Percentiles rank a stretch among this genome's conserved stretches.
phyloP scores from a whole-genome alignment of 2,888 invertebrate species.

The Apamea epomidion region DNA sequence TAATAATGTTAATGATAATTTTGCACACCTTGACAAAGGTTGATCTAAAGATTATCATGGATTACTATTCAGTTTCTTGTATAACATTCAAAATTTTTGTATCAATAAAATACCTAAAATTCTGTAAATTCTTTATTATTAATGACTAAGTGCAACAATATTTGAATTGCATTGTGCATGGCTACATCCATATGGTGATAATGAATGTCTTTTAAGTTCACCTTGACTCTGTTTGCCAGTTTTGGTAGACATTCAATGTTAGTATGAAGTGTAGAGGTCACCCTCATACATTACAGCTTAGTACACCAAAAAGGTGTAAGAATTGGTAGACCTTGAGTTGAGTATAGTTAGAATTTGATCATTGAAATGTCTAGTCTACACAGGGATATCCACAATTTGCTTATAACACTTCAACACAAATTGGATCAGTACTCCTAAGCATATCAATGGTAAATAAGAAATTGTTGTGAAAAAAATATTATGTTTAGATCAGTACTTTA shows the following conservation, averaged over 20 bases:
- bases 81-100: background rate
- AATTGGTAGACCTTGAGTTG: constrained; percentile 27
- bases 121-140: constrained; percentile 5
- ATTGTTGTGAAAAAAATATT: background rate
- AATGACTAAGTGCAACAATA: constrained; percentile 37
- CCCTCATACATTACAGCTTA: constrained; percentile 31
- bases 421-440: background rate
- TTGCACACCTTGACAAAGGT: constrained; percentile 5
- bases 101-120: constrained; percentile 8
- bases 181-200: constrained; percentile 43
- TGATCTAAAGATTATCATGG: constrained; percentile 25
- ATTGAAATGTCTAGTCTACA: constrained; percentile 10
- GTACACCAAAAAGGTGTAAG: constrained; percentile 8
- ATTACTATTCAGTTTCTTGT: constrained; percentile 15
- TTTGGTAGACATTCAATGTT: constrained; percentile 65
- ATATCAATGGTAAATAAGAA: background rate
- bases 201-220: constrained; percentile 58
- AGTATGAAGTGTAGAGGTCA: constrained; percentile 66
- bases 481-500: background rate
- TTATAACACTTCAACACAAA: constrained; percentile 12
- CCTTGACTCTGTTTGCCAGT: constrained; percentile 76
- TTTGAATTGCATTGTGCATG: constrained; percentile 45
- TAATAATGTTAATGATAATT: constrained; percentile 12
- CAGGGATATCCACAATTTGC: background rate
- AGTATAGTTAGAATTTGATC: constrained; percentile 8